Base-by-base conservation (phyloP, 2,113 vertebrate genomes). In the Ursus arctos region DNA sequence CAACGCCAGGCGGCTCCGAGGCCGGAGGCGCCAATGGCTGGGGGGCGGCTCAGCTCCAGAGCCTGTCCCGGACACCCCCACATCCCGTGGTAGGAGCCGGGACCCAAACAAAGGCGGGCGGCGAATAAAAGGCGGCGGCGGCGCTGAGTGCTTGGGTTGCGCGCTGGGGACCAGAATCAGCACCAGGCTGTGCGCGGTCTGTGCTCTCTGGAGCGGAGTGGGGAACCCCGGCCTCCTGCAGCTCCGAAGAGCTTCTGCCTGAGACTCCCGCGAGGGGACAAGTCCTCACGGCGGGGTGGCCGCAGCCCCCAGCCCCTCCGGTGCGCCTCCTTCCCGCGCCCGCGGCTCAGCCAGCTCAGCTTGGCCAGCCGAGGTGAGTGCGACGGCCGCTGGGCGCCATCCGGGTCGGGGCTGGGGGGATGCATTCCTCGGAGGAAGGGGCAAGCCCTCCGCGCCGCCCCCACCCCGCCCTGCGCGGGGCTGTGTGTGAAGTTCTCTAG, bases 101-200 rank as follows among this genome's bases (percentile, higher is more conserved):
- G 92, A 98, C 95, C 97, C 97, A 98, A 98, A 97, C 97, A 95
- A 98, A 98, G 98, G 97, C 97, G 96, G 97, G 98, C 79, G 95
- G 97, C 96, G 13, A 77, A 98, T 98, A 97, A 98, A 98, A 98
- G 97, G 98, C 95, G 28, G 98, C 93, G 76, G 97, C 90, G 76
- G 95, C n/a, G 26, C 94, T 0, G 71, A 59, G 85, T 8, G 90
- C 92, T 53, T 43, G 0, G 81, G 40, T 55, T 40, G 82, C 49
- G 77, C 96, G 85, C 94, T 59, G 18, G 63, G 63, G 12, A 76
- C 49, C 0, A 0, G 15, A 28, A 31, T 24, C 13, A 0, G 26
- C 19, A 0, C 43, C 0, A 0, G 22, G 12, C 13, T 1, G 85
- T 21, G 51, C 13, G 76, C 51, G 18, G 4, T 82, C 72, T 16